These are phyloP conservation scores for Holotrichia oblita DNA, from an alignment of 1,140 invertebrate genomes.

Conservation along the genomic window DNA sequence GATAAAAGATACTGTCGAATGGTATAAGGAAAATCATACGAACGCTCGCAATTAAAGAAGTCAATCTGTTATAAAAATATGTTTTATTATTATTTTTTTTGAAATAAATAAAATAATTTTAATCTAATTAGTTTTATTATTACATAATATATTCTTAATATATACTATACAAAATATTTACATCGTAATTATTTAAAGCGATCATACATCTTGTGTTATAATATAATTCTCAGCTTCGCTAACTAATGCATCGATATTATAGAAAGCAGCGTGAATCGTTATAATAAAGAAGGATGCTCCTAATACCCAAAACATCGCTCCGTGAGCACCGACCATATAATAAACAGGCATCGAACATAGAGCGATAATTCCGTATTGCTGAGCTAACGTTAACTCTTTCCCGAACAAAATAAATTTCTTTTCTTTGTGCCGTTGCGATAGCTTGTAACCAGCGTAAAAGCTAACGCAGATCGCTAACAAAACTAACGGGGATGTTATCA, in stretches of 20 bases:
- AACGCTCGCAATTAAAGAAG: slow-evolving; percentile 75
- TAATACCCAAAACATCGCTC: slow-evolving; percentile 86
- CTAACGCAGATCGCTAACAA: slow-evolving; percentile 69
- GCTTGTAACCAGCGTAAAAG: slow-evolving; percentile 76
- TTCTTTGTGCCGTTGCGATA: slow-evolving; percentile 70
- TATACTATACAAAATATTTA: background rate
- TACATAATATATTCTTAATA: too few species aligned
- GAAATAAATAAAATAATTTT: slow-evolving; percentile 2
- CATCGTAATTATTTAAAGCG: slow-evolving; percentile 7
- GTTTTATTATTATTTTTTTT: slow-evolving; percentile 3
- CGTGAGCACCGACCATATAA: slow-evolving; percentile 82
- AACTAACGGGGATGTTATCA: slow-evolving; percentile 70
- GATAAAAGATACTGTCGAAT: slow-evolving; percentile 86
- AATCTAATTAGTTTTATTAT: background rate
- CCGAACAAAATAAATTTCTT: slow-evolving; percentile 71
- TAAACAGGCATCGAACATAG: slow-evolving; percentile 80
- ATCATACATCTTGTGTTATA: slow-evolving; percentile 56
- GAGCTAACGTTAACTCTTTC: slow-evolving; percentile 74
- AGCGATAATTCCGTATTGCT: slow-evolving; percentile 77
- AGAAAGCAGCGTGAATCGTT: slow-evolving; percentile 79
- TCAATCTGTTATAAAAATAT: background rate
- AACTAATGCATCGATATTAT: slow-evolving; percentile 71
- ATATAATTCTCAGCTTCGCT: slow-evolving; percentile 53
- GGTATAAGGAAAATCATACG: slow-evolving; percentile 88
- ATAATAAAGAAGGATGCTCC: slow-evolving; percentile 79